These are phyloP conservation scores for Procambarus virginalis DNA, from an alignment of 1,140 invertebrate species.

Conservation along the genomic window DNA sequence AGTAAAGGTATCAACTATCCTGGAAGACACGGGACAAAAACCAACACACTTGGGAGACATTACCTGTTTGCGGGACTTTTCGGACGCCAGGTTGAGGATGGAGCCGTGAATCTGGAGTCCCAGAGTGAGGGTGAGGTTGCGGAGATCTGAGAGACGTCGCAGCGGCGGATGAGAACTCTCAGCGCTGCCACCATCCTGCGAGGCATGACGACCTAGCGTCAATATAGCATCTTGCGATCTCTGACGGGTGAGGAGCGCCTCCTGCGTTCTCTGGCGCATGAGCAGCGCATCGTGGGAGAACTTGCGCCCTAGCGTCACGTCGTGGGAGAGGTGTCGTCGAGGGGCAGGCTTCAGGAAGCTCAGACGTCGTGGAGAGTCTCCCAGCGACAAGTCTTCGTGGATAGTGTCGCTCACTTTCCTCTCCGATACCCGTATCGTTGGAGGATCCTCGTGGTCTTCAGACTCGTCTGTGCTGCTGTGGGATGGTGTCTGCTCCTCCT, in stretches of 20 bases:
- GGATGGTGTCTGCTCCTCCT: not conserved
- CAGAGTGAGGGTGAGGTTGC: constrained; percentile 34
- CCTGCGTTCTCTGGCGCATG: not conserved
- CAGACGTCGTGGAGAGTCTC: not conserved
- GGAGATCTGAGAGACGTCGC: constrained; percentile 35
- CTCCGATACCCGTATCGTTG: not conserved
- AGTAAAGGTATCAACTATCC: not conserved
- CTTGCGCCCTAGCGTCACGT: not conserved
- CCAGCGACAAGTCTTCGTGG: not conserved
- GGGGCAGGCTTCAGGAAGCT: not conserved
- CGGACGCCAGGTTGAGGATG: constrained; percentile 39
- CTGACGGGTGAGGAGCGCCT: not conserved
- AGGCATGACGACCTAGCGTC: not conserved
- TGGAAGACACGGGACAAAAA: not conserved
- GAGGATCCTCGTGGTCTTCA: not conserved
- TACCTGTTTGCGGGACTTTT: constrained; percentile 46
- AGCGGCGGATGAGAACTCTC: constrained; percentile 1
- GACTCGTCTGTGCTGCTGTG: not conserved
- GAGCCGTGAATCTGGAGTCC: constrained; percentile 45
- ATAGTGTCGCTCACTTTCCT: not conserved
- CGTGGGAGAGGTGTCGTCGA: not conserved
- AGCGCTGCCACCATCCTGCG: not conserved
- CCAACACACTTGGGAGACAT: not conserved
- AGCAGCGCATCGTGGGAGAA: not conserved
- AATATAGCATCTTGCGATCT: not conserved